Evolutionary conservation across 2,113 vertebrate genomes (phyloP).

Genomic region (Holacanthus passer): DNA sequence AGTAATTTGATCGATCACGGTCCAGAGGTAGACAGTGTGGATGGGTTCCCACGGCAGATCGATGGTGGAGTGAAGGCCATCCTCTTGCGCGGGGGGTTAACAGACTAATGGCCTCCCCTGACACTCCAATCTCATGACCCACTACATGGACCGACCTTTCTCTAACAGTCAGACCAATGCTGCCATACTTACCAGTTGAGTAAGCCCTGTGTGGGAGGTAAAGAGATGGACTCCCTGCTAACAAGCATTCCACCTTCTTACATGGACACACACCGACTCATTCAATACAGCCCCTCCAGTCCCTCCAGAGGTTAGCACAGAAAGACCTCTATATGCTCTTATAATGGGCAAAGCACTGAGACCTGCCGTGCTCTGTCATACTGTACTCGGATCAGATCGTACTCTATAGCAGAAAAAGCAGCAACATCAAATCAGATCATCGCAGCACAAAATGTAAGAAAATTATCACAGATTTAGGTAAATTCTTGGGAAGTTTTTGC

Average conservation of each 20-base stretch:
- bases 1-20: slow-evolving; percentile 70
- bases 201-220: slow-evolving; percentile 27
- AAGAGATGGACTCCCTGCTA: slow-evolving; percentile 36
- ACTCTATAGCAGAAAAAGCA: background rate
- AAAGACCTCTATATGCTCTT: slow-evolving; percentile 4
- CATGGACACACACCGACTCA: slow-evolving; percentile 5
- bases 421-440: background rate
- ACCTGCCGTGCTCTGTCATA: background rate
- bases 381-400: background rate
- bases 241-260: slow-evolving; percentile 41
- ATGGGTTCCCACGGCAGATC: slow-evolving; percentile 63
- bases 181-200: slow-evolving; percentile 14
- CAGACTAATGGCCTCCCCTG: slow-evolving; percentile 77
- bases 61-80: slow-evolving; percentile 55
- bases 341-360: background rate
- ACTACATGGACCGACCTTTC: slow-evolving; percentile 48
- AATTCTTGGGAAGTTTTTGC: background rate
- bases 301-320: background rate
- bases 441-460: background rate
- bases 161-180: slow-evolving; percentile 40
- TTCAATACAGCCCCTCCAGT: background rate
- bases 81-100: slow-evolving; percentile 66
- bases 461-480: background rate
- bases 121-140: slow-evolving; percentile 65
- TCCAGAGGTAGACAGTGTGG: slow-evolving; percentile 38